Conservation (phyloP, 2,113 vertebrate species). For the Ammospiza caudacuta region DNA sequence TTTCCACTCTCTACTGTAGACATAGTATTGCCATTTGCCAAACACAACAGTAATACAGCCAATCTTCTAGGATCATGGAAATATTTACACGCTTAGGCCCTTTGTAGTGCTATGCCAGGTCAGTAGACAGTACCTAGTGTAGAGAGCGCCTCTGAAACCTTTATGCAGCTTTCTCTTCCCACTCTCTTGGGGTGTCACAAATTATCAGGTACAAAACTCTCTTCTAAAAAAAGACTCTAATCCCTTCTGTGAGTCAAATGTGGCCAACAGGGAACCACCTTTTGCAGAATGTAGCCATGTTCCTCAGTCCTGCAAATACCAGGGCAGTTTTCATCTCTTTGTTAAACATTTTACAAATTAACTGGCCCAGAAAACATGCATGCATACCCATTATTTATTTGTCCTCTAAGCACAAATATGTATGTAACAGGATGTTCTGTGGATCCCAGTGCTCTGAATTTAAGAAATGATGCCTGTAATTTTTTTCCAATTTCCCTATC, state of each 20-base stretch:
- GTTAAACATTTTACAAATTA: not conserved
- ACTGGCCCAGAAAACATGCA: slow-evolving; percentile 3
- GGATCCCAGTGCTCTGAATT: not conserved
- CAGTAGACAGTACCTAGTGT: not conserved
- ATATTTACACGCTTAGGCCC: not conserved
- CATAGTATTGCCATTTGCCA: not conserved
- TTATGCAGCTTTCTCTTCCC: not conserved
- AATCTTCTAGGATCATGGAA: not conserved
- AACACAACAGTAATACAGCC: not conserved
- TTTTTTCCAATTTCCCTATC: not conserved
- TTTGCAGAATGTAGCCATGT: not conserved
- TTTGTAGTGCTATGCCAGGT: not conserved
- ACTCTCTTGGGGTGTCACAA: not conserved
- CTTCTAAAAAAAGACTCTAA: not conserved
- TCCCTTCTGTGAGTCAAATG: not conserved
- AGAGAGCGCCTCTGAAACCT: not conserved
- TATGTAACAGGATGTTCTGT: not conserved
- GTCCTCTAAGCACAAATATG: not conserved
- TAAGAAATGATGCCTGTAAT: not conserved
- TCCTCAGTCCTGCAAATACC: not conserved
- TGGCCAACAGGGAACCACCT: not conserved
- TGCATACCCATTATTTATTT: not conserved
- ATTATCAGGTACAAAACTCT: not conserved
- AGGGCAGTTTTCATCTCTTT: not conserved
- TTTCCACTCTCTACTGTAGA: not conserved